Evolutionary conservation across 2,113 vertebrate species (phyloP).

Genomic region (Cyprinodon brontotheroides): DNA sequence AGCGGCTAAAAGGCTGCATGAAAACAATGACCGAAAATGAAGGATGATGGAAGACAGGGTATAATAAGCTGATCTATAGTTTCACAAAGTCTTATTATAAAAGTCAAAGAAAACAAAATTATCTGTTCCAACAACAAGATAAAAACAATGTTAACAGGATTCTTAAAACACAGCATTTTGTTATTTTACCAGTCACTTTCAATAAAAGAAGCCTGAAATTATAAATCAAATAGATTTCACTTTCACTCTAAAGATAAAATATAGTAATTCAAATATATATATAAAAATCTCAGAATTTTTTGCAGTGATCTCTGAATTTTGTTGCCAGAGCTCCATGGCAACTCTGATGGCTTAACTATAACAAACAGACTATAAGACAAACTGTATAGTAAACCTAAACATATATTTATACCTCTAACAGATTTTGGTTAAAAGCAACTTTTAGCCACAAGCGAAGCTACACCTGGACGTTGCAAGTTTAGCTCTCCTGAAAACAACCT

Average conservation of each 20-base stretch:
- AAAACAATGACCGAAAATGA: slow-evolving; percentile 7
- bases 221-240: too few species aligned
- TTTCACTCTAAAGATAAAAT: background rate
- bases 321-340: background rate
- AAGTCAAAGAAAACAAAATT: too few species aligned
- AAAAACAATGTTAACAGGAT: background rate
- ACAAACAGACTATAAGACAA: background rate
- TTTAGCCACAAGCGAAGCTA: background rate
- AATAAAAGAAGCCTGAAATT: background rate
- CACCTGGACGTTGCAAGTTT: too few species aligned
- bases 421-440: background rate
- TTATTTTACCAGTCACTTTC: background rate
- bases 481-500: too few species aligned
- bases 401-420: background rate
- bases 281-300: too few species aligned
- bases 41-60: slow-evolving; percentile 9
- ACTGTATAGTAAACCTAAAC: background rate
- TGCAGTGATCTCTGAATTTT: background rate
- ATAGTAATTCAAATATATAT: background rate
- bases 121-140: background rate
- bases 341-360: too few species aligned
- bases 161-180: background rate
- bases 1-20: slow-evolving; percentile 23
- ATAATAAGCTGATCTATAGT: background rate
- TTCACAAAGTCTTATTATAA: background rate